Evolutionary conservation across 2,113 vertebrate species (phyloP), one percentile per base, ranked within the genome.

Genomic region (Corythornis madagascariensis): DNA sequence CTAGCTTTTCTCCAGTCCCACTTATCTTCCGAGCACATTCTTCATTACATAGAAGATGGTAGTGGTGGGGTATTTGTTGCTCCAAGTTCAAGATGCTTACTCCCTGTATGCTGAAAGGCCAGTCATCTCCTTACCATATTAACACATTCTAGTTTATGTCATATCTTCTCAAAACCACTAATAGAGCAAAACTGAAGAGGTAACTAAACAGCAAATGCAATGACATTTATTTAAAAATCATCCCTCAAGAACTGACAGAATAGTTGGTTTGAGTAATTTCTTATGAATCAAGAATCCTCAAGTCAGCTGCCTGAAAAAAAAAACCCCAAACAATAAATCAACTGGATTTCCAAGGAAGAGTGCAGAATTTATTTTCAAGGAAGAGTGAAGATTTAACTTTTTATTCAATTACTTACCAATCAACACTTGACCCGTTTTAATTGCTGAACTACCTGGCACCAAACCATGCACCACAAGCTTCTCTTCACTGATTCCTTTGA

Each of bases 381-480:
- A 53, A 38, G 40, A 66, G 7, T 13, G 15, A 25, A 73, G 11
- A 61, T 10, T 48, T 48, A 16, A 50, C 45, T 65, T 18, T 16
- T 71, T 25, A 70, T 28, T 40, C 5, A 5, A 40, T 57, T 47
- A 97, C 98, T 99, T 95, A 99, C 99, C 99, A 2, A 99, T 99
- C 9, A 99, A 77, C 48, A 99, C 98, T 57, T 98, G 98, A 24
- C 98, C 98, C 6, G 98, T 98, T 95, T 98, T 99, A 92, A 98
- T 96, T 53, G 99, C 99, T 21, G 98, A 97, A 56, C 99, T 98
- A n/a, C 98, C 98, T 42, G 98, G 98, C 53, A 98, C 96, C 82
- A 99, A 97, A 40, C 98, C 98, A 31, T 99, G 98, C 15, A 99
- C 98, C 28, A 98, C 97, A 69, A 99, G 97, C 91, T 97, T 98